These are phyloP conservation scores for Metallyticus violacea DNA, from an alignment of 2,888 invertebrate genomes.

Conservation along the genomic window DNA sequence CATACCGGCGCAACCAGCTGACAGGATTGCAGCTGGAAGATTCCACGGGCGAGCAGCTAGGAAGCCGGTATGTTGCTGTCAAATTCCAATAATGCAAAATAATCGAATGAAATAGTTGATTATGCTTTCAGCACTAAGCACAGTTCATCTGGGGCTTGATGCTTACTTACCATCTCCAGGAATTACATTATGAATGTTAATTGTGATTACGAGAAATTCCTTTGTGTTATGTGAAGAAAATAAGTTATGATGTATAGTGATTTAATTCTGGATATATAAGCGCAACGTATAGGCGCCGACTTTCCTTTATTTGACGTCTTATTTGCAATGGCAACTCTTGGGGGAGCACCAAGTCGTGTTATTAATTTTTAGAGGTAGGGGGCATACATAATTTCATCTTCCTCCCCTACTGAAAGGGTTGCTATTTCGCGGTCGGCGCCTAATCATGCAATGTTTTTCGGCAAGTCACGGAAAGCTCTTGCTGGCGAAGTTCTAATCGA, in stretches of 20 bases:
- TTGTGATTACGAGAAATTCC: not conserved
- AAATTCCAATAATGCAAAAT: not conserved
- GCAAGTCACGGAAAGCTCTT: not conserved
- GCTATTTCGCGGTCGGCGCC: not conserved
- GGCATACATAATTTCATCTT: not conserved
- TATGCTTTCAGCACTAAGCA: not conserved
- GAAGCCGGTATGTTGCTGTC: slow-evolving; percentile 29
- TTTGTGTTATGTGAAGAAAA: not conserved
- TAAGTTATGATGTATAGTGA: not conserved
- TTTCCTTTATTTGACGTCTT: not conserved
- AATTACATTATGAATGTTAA: not conserved
- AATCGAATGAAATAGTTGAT: not conserved
- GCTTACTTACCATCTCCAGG: not conserved
- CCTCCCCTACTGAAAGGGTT: not conserved
- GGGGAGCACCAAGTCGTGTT: not conserved
- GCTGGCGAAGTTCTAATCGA: not conserved
- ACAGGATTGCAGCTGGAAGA: slow-evolving; percentile 21
- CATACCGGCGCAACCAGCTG: slow-evolving; percentile 25
- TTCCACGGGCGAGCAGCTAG: not conserved
- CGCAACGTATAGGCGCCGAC: not conserved
- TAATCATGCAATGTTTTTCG: not conserved
- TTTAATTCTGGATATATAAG: not conserved
- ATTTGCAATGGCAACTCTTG: not conserved
- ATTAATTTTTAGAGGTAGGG: not conserved
- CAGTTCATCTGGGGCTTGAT: too few species aligned